Evolutionary conservation across 2,888 invertebrate species (phyloP).

Genomic region (Helicoverpa assulta): DNA sequence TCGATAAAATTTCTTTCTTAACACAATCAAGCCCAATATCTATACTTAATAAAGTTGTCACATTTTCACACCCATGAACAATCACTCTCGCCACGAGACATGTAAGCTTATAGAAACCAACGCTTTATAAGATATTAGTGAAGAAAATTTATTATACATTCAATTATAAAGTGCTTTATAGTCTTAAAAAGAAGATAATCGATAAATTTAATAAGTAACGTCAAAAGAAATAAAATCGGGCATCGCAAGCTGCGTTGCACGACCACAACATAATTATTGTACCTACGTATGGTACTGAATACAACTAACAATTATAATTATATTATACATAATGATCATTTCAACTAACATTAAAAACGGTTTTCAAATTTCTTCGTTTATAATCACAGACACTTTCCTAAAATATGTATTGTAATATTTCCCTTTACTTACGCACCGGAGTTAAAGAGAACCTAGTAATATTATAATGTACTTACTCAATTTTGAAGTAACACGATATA

Average conservation of each 20-base stretch:
- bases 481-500: constrained; percentile 82
- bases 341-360: constrained; percentile 84
- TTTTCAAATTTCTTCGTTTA: constrained; percentile 88
- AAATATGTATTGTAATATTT: constrained; percentile 85
- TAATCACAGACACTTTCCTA: constrained; percentile 90
- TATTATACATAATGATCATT: constrained; percentile 79
- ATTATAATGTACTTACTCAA: constrained; percentile 79
- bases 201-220: constrained; percentile 73
- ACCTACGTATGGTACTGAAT: constrained; percentile 63
- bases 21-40: constrained; percentile 71
- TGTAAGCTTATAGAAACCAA: constrained; percentile 68
- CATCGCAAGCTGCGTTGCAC: constrained; percentile 52
- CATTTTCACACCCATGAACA: constrained; percentile 57
- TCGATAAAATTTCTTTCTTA: constrained; percentile 77
- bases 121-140: constrained; percentile 62
- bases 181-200: constrained; percentile 69
- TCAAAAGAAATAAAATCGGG: constrained; percentile 63
- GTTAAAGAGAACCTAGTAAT: constrained; percentile 80
- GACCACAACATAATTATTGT: constrained; percentile 55
- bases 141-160: constrained; percentile 60
- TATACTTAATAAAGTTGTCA: constrained; percentile 54
- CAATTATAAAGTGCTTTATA: constrained; percentile 70
- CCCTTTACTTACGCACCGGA: constrained; percentile 83
- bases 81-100: constrained; percentile 62
- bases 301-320: constrained; percentile 77